Evolutionary conservation across 1,140 invertebrate species (phyloP), one percentile per base, ranked within the genome.

Genomic region (Sipha flava): DNA sequence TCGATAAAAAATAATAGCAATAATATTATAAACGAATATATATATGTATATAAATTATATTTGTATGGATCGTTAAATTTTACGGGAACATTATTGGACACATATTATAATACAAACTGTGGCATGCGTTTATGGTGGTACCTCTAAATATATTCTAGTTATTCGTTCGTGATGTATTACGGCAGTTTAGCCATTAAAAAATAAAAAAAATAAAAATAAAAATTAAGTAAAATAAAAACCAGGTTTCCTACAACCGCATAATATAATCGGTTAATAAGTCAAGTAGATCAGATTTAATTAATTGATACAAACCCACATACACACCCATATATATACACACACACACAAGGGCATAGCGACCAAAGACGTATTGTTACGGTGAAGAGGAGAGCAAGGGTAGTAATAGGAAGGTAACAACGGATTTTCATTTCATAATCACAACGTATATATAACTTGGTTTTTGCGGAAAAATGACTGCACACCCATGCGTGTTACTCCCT

Each of bases 151-250:
- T 40, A 18, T 70, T 47, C 23, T 29, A 43, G 66, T 47, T 47
- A 70, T 70, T 70, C 16, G 66, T 70, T 70, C 40, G 40, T 70
- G 66, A 70, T 47, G 66, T 40, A 45, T 68, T 68, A 68, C 64
- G 12, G 40, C 37, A 45, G 31, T 45, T 45, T 26, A 5, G 21
- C 23, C 64, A 26, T 68, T 68, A 68, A 68, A 68, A 45, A 49
- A n/a, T 34, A 5, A 21, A 43, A 68, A 66, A 64, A 66, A 66
- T 3, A 14, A 31, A 62, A 62, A 34, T 26, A n/a, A n/a, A n/a
- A n/a, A 9, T 37, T 10, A 34, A 37, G n/a, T n/a, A n/a, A 34
- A 68, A 26, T 18, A 21, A 26, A 68, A 68, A 70, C 40, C 40
- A 14, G 40, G n/a, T 45, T 70, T 70, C 12, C 26, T 16, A 3